Evolutionary conservation across 1,140 invertebrate genomes (phyloP).

Genomic region (Habropoda laboriosa): DNA sequence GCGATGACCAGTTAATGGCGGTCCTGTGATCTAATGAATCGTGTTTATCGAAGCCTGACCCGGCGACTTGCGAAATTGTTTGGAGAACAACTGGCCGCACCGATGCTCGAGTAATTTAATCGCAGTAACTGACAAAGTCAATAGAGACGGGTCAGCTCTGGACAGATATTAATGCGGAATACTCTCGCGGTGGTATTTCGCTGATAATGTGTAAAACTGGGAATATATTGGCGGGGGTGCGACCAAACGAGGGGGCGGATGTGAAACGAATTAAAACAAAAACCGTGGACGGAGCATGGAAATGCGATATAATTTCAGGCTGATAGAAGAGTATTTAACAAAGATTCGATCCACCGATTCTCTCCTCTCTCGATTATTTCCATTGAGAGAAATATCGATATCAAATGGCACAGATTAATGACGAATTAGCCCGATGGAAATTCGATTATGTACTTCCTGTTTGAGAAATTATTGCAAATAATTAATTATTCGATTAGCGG

Average conservation of each 20-base stretch:
- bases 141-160: slow-evolving; percentile 21
- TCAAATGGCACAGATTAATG: too few species aligned
- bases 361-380: too few species aligned
- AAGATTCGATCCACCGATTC: too few species aligned
- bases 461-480: not conserved
- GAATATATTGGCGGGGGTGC: too few species aligned
- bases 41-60: slow-evolving; percentile 29
- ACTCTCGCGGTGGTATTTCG: not conserved
- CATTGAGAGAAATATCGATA: too few species aligned
- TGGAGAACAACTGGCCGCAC: not conserved
- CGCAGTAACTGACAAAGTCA: slow-evolving; percentile 29
- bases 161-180: slow-evolving; percentile 28
- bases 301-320: not conserved
- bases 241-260: too few species aligned
- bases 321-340: not conserved
- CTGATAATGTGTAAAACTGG: slow-evolving; percentile 14
- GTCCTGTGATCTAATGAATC: slow-evolving; percentile 12
- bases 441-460: not conserved
- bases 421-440: not conserved
- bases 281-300: not conserved
- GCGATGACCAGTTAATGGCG: not conserved
- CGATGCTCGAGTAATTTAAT: slow-evolving; percentile 33
- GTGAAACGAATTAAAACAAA: not conserved
- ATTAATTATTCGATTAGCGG: too few species aligned
- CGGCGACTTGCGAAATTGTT: slow-evolving; percentile 38